phyloP scores from a whole-genome alignment of 2,888 invertebrate genomes.

The Drosophila sordidula region DNA sequence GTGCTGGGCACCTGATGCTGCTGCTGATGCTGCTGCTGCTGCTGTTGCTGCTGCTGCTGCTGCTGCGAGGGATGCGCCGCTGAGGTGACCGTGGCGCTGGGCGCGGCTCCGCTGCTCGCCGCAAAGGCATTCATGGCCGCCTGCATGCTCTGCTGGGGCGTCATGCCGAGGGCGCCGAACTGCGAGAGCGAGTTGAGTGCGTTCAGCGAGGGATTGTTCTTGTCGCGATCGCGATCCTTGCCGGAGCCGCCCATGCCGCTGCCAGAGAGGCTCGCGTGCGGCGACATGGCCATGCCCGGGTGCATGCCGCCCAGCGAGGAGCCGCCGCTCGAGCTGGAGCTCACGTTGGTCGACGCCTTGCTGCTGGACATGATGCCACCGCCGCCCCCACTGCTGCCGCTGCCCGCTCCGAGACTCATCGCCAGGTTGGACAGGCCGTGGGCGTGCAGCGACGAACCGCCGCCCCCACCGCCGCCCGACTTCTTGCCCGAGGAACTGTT shows the following conservation, averaged over 20 bases:
- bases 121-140: conserved; percentile 85
- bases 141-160: conserved; percentile 85
- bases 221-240: conserved; percentile 71
- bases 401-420: conserved; percentile 46
- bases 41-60: conserved; percentile 58
- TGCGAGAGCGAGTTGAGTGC: conserved; percentile 85
- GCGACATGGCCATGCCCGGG: conserved; percentile 74
- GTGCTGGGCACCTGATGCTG: conserved; percentile 53
- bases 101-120: conserved; percentile 80
- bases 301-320: conserved; percentile 60
- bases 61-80: conserved; percentile 57
- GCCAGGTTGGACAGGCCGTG: conserved; percentile 63
- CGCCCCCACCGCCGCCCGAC: conserved; percentile 39
- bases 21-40: conserved; percentile 56
- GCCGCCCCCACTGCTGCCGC: conserved; percentile 39
- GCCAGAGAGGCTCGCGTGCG: conserved; percentile 68
- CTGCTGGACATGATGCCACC: conserved; percentile 61
- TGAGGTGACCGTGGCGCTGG: conserved; percentile 67
- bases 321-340: conserved; percentile 51
- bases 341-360: conserved; percentile 60
- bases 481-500: conserved; percentile 70
- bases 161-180: conserved; percentile 84
- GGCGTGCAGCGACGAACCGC: conserved; percentile 57
- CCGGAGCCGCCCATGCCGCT: conserved; percentile 28
- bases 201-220: conserved; percentile 84